Evolutionary conservation across 2,888 invertebrate species (phyloP).

Genomic region (Diaphora mendica): DNA sequence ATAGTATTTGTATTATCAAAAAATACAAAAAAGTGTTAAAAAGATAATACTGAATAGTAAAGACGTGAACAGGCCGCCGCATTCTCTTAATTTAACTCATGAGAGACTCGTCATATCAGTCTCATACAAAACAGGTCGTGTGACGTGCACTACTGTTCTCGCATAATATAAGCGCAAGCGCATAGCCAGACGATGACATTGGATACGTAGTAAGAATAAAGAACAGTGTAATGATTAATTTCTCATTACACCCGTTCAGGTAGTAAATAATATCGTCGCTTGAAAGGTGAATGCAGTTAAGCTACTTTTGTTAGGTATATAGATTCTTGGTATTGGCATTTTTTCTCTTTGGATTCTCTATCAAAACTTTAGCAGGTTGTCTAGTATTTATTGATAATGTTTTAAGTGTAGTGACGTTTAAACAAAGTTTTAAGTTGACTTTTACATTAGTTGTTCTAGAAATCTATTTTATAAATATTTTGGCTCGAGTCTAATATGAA

Average conservation of each 20-base stretch:
- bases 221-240: constrained; percentile 19
- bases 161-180: constrained; percentile 41
- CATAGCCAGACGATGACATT: constrained; percentile 56
- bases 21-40: not conserved
- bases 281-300: not conserved
- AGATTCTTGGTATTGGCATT: no score
- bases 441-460: not conserved
- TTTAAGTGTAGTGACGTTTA: no score
- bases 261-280: not conserved
- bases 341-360: no score
- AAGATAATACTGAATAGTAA: not conserved
- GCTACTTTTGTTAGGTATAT: not conserved
- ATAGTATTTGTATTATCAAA: no score
- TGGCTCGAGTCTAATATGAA: no score
- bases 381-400: no score
- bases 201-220: constrained; percentile 38
- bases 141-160: constrained; percentile 37
- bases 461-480: not conserved
- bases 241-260: not conserved
- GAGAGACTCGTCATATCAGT: constrained; percentile 32
- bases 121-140: constrained; percentile 45
- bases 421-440: no score
- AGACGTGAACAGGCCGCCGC: not conserved
- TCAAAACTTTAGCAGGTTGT: no score
- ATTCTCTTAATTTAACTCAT: constrained; percentile 6